phyloP scores from a whole-genome alignment of 2,113 vertebrate genomes.

The Hepsetus odoe region DNA sequence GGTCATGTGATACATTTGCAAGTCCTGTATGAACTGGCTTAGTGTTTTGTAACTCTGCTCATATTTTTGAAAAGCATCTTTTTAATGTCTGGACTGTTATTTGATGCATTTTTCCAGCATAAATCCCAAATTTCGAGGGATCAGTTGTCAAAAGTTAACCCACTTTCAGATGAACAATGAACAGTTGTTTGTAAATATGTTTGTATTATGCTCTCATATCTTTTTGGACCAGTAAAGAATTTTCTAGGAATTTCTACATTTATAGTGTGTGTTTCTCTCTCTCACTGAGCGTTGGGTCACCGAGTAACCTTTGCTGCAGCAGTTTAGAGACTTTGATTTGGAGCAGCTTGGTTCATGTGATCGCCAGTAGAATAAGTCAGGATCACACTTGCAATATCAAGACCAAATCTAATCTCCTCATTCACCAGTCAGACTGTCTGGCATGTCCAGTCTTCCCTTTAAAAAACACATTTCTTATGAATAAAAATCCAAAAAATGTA shows the following conservation, averaged over 20 bases:
- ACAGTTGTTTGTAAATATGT: constrained; percentile 52
- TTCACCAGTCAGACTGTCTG: background rate
- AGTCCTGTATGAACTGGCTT: background rate
- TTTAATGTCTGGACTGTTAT: background rate
- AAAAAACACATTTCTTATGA: background rate
- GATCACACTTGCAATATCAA: constrained; percentile 31
- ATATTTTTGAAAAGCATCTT: background rate
- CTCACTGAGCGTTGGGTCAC: background rate
- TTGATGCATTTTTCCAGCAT: too few relatives aligned
- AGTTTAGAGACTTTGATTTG: constrained; percentile 14
- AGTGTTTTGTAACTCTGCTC: background rate
- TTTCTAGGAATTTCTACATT: constrained; percentile 46
- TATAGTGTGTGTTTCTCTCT: background rate
- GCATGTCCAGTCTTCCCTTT: background rate
- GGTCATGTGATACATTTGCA: background rate
- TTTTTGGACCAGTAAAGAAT: constrained; percentile 49
- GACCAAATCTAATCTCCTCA: constrained; percentile 38
- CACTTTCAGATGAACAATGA: background rate
- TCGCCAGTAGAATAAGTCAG: constrained; percentile 37
- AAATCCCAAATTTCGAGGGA: too few relatives aligned
- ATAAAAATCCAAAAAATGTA: background rate
- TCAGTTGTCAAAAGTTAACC: background rate
- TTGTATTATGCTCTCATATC: constrained; percentile 29
- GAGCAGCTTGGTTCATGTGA: constrained; percentile 60
- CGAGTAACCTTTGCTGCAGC: background rate